Evolutionary conservation across 2,113 vertebrate species (phyloP).

Genomic region (Ptychochromis oligacanthus): DNA sequence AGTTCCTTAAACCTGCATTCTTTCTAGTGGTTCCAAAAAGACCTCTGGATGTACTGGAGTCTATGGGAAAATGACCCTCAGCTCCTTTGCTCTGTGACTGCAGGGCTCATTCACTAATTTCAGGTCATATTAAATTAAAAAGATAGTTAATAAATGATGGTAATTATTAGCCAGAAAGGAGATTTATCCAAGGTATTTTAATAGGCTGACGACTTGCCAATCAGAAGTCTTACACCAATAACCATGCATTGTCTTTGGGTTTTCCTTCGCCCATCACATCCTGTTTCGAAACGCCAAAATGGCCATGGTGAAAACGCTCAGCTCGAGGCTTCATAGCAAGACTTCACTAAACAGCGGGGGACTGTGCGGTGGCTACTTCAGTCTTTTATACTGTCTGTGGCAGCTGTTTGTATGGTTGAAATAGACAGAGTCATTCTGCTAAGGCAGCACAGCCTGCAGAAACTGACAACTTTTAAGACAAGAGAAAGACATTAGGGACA

Average conservation of each 20-base stretch:
- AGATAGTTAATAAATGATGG: background rate
- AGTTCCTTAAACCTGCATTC: background rate
- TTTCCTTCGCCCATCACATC: background rate
- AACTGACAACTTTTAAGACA: slow-evolving; percentile 19
- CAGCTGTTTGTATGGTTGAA: background rate
- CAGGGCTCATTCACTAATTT: background rate
- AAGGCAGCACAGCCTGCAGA: slow-evolving; percentile 12
- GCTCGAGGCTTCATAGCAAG: background rate
- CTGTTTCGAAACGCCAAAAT: background rate
- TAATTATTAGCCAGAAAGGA: background rate
- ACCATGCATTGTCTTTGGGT: background rate
- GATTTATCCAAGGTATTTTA: background rate
- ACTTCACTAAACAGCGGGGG: background rate
- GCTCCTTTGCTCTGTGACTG: background rate
- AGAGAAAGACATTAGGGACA: slow-evolving; percentile 13
- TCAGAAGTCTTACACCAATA: background rate
- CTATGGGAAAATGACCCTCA: background rate
- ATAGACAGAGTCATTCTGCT: background rate
- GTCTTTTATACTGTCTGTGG: background rate
- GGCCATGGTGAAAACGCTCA: background rate
- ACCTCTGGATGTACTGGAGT: background rate
- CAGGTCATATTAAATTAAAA: background rate
- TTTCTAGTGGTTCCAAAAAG: background rate
- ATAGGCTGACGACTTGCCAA: too few species aligned
- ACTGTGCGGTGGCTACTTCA: background rate